These are phyloP conservation scores for Limanda limanda DNA, from an alignment of 2,113 vertebrate species.

Conservation along the genomic window DNA sequence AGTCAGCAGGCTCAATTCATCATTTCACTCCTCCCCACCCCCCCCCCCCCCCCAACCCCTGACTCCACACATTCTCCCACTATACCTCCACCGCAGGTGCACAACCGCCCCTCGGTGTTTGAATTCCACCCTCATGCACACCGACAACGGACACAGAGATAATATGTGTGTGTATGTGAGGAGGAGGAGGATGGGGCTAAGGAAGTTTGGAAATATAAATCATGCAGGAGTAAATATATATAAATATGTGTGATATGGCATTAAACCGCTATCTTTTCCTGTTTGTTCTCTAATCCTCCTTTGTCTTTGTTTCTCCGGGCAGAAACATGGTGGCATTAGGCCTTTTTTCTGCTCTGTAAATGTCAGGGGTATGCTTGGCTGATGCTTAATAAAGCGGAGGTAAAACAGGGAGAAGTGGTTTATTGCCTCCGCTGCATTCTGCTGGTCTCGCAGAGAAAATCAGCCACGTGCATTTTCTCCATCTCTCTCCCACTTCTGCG, in stretches of 20 bases:
- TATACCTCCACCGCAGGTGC: conserved; percentile 61
- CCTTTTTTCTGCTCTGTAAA: conserved; percentile 62
- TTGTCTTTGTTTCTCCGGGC: conserved; percentile 33
- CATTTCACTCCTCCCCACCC: conserved; percentile 46
- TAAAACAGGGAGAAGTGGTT: conserved; percentile 56
- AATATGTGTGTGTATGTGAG: background rate
- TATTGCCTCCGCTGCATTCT: conserved; percentile 42
- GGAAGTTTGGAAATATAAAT: conserved; percentile 33
- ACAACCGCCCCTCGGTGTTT: conserved; percentile 57
- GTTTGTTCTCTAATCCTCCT: conserved; percentile 20
- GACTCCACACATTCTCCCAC: conserved; percentile 18
- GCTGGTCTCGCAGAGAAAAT: conserved; percentile 50
- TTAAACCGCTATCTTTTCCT: conserved; percentile 21
- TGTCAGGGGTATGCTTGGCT: conserved; percentile 77
- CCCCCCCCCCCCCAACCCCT: conserved; percentile 14
- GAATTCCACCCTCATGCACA: conserved; percentile 71
- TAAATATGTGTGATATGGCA: background rate
- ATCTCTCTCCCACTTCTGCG: conserved; percentile 45
- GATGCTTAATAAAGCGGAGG: conserved; percentile 67
- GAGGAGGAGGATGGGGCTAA: background rate
- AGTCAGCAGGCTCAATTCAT: conserved; percentile 60
- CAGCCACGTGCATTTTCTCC: conserved; percentile 60
- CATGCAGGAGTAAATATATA: background rate
- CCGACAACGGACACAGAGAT: conserved; percentile 20
- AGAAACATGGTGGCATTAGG: conserved; percentile 44